A percentile compares a stretch with the other conserved stretches of the same genome.
phyloP scores from a whole-genome alignment of 2,888 invertebrate genomes.

The Scotopteryx bipunctaria region DNA sequence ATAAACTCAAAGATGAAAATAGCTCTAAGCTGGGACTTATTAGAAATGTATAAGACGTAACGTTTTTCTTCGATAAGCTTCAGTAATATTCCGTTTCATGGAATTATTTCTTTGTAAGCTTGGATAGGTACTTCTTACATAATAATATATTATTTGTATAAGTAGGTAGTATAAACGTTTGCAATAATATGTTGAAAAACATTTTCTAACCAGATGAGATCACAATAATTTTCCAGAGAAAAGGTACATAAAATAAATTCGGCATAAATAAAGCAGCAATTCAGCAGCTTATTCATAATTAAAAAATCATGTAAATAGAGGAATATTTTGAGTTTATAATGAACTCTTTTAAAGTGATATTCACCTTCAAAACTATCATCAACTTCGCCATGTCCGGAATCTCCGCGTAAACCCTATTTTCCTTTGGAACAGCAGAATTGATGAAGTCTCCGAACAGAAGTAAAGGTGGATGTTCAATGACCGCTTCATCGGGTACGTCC shows the following conservation, averaged over 20 bases:
- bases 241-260: too few relatives aligned
- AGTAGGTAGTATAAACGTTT: too few relatives aligned
- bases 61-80: neutral
- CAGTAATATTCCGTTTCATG: neutral
- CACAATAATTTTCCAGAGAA: too few relatives aligned
- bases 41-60: neutral
- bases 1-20: neutral
- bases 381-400: slow-evolving; percentile 89
- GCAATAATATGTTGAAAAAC: too few relatives aligned
- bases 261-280: too few relatives aligned
- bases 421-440: slow-evolving; percentile 87
- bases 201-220: too few relatives aligned
- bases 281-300: too few relatives aligned
- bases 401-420: slow-evolving; percentile 92
- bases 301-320: too few relatives aligned
- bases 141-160: too few relatives aligned
- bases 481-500: slow-evolving; percentile 82
- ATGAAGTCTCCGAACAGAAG: slow-evolving; percentile 94
- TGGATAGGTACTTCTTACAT: too few relatives aligned
- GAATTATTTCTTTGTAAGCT: neutral
- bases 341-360: neutral
- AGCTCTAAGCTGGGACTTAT: neutral
- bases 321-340: too few relatives aligned
- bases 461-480: slow-evolving; percentile 85
- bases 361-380: slow-evolving; percentile 86